Base-by-base conservation (phyloP, 2,888 invertebrate genomes). In the Pocota personata region DNA sequence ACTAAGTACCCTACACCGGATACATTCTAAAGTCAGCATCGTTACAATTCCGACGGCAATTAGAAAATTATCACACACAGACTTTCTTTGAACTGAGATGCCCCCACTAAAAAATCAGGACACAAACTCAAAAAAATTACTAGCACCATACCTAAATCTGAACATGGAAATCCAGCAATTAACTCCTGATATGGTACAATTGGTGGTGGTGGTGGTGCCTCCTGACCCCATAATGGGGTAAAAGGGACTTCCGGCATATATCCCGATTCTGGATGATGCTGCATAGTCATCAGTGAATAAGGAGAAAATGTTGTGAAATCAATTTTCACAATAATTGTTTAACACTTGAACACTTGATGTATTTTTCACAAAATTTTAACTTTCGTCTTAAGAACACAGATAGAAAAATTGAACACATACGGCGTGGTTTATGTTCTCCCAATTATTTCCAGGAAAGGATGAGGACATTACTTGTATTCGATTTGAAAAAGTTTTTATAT, bases 111-210 rank as follows among this genome's bases (percentile, higher is more conserved):
- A 4, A 4, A 30, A 4, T 1, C 35, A 8, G 10, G 8, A 37
- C n/a, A 1, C 37, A 3, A 2, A 37, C 37, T 10, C 2, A 37
- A 37, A n/a, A 8, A 1, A 7, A 1, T n/a, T 46, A 6, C 3
- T 4, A 27, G 48, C 46, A 32, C 19, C 90, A 91, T 90, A 94
- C 94, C 94, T 88, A 94, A 91, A 91, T 96, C 96, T 10, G 95
- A 93, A 62, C 95, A 95, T 67, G 95, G 95, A 90, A 95, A 96
- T 19, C 94, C 94, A 8, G 95, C 94, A 90, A 96, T 94, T 89
- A 96, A 94, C 89, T 96, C 96, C 3, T 96, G 95, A 89, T 96
- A 96, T 32, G 94, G 94, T 7, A 93, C 93, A 66, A 94, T 92
- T 1, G 94, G 94, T 62, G 95, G 94, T 3, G 94, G 93, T 14